Conservation (phyloP, 2,888 invertebrate genomes). For the Hyles lineata region DNA sequence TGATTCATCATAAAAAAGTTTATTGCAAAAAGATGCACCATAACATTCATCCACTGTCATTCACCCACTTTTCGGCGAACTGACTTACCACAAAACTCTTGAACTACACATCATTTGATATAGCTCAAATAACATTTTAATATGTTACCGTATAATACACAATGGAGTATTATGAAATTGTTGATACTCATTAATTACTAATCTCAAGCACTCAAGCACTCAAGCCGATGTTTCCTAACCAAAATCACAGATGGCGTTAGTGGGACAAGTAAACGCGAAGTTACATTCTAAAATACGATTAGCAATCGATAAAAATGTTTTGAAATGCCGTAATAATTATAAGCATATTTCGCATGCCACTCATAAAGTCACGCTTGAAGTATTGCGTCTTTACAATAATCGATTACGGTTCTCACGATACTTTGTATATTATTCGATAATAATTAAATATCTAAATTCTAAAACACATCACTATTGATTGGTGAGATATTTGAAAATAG, state of each 20-base stretch:
- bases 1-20: neutral
- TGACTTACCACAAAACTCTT: no score
- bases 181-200: no score
- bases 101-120: no score
- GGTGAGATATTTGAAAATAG: neutral
- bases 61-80: no score
- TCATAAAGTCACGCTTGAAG: neutral
- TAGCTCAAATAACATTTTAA: no score
- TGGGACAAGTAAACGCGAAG: neutral
- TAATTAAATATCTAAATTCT: neutral
- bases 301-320: neutral
- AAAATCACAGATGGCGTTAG: neutral
- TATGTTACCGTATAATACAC: no score
- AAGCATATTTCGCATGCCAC: neutral
- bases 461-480: neutral
- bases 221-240: neutral
- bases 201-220: no score
- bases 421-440: neutral
- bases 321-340: neutral
- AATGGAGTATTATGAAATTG: no score
- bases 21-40: no score
- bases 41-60: no score
- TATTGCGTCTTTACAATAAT: conserved; percentile 2
- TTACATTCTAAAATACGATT: neutral
- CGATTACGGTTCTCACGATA: neutral